Base-by-base conservation (phyloP, 1,140 invertebrate species). In the Meloidogyne floridensis region DNA sequence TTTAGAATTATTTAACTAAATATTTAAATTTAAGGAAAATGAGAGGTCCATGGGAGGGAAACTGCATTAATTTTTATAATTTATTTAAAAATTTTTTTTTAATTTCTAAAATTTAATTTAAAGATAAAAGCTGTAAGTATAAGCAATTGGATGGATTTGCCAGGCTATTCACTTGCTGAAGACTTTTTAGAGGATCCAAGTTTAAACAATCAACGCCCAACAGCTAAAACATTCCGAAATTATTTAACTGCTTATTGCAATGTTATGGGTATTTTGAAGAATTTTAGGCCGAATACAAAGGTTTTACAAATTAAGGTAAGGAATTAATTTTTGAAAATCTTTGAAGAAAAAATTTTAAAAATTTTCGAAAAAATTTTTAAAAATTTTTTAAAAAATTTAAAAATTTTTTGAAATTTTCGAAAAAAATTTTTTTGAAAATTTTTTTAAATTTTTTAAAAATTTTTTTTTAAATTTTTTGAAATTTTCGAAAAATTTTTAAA, bases 121-220 rank as follows among this genome's bases (percentile, higher is more conserved):
- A 32, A 88, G 86, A 89, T 89, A 87, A 65, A 82, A 9, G 81
- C 88, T 9, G 88, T 89, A 9, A 85, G 82, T 11, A 77, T 87
- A 9, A 72, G 72, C 15, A 80, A 80, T 56, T 89, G 88, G 88
- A 84, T 89, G 77, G 87, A 89, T 71, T 80, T 89, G 59, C 88
- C 88, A 7, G 88, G 84, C 32, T 89, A 82, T 74, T 82, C 85
- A 9, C 70, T 89, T 43, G 78, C 81, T 43, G 80, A 85, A 11
- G 87, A 80, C 65, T 70, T 88, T 32, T 78, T 84, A 3, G 82
- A 84, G 11, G 42, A 81, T 42, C 81, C 83, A 8, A 43, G 79
- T n/a, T 32, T 87, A 54, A 79, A 86, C 11, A 18, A 80, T 20
- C 43, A 42, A 51, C 81, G 85, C 11, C 75, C 85, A 10, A 84